These are phyloP conservation scores for Hypanus sabinus DNA, from an alignment of 2,113 vertebrate genomes.

Conservation along the genomic window DNA sequence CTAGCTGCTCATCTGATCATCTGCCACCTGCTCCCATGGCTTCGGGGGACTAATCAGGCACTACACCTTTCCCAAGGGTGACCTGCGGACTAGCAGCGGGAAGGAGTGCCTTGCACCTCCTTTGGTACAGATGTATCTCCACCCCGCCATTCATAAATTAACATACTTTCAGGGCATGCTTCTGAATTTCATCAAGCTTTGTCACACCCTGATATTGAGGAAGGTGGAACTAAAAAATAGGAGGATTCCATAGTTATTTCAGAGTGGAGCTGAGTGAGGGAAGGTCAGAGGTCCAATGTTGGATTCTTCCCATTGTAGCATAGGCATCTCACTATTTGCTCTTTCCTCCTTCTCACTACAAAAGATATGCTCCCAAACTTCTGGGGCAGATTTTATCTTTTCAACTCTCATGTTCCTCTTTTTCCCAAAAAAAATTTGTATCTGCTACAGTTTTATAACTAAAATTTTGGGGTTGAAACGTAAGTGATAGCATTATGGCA, in stretches of 20 bases:
- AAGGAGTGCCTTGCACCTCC: too few relatives aligned
- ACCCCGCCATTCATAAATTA: too few relatives aligned
- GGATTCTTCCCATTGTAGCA: neutral
- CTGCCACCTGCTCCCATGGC: too few relatives aligned
- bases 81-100: too few relatives aligned
- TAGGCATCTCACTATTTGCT: too few relatives aligned
- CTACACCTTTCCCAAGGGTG: too few relatives aligned
- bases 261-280: too few relatives aligned
- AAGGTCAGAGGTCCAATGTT: neutral
- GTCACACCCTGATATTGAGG: neutral
- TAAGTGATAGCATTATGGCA: neutral
- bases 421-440: neutral
- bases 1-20: too few relatives aligned
- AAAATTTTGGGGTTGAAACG: neutral
- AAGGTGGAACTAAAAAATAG: neutral
- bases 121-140: too few relatives aligned
- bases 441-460: neutral
- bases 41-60: too few relatives aligned
- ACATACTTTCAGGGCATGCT: neutral
- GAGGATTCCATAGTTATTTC: neutral
- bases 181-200: neutral
- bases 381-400: neutral
- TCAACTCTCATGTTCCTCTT: neutral
- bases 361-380: neutral
- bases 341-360: neutral